Conservation (phyloP, 2,113 vertebrate species). For the Pelecanoides urinatrix region DNA sequence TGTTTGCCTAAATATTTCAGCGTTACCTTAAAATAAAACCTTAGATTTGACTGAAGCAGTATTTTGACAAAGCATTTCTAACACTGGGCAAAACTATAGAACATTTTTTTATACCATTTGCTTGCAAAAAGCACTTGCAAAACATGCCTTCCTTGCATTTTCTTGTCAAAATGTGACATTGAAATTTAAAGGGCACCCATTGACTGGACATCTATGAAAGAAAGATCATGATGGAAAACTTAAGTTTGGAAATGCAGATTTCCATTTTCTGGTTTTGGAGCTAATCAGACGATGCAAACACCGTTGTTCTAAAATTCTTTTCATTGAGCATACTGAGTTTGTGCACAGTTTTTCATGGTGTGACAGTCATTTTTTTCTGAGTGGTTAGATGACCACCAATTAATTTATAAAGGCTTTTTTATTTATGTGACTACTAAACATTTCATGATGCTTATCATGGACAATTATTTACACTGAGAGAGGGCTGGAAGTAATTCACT, state of each 20-base stretch:
- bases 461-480: not conserved
- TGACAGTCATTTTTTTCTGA: not conserved
- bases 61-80: not conserved
- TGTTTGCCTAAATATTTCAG: not conserved
- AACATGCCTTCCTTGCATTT: not conserved
- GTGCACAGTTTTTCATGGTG: not conserved
- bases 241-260: not conserved
- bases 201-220: not conserved
- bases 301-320: not conserved
- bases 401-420: not conserved
- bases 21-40: not conserved
- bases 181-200: not conserved
- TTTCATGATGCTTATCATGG: not conserved
- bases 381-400: not conserved
- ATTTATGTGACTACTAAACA: not conserved
- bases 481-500: not conserved
- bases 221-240: not conserved
- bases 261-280: not conserved
- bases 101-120: not conserved
- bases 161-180: not conserved
- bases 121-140: not conserved
- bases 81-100: not conserved
- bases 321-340: not conserved
- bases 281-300: not conserved
- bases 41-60: not conserved